Percentiles rank a stretch among this genome's conserved stretches.
These are phyloP conservation scores for Apomyelois bistriatella DNA, from an alignment of 2,888 invertebrate species.

Conservation along the genomic window DNA sequence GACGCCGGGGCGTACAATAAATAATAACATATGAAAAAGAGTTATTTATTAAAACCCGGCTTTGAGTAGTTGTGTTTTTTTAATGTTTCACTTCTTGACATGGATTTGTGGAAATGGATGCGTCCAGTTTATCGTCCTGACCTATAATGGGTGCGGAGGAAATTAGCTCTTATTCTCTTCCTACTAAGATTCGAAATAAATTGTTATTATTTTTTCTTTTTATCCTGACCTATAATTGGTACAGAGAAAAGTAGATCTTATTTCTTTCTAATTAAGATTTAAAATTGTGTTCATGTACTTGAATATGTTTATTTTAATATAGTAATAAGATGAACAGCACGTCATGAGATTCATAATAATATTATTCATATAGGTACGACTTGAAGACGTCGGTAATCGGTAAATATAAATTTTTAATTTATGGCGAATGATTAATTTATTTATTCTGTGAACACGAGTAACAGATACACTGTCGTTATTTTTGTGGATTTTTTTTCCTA, in stretches of 20 bases:
- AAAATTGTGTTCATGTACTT: too few relatives aligned
- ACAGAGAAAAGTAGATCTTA: too few relatives aligned
- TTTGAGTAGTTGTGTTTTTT: constrained; percentile 47
- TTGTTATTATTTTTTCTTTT: too few relatives aligned
- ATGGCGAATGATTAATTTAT: constrained; percentile 35
- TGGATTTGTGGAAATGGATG: constrained; percentile 71
- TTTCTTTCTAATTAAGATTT: too few relatives aligned
- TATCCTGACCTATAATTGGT: too few relatives aligned
- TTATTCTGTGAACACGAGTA: not conserved
- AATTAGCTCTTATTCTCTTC: constrained; percentile 35
- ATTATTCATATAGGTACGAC: constrained; percentile 54
- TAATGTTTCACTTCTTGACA: constrained; percentile 58
- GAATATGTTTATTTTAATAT: constrained; percentile 45
- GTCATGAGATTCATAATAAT: constrained; percentile 53
- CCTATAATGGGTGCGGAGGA: constrained; percentile 29
- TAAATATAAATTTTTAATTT: constrained; percentile 30
- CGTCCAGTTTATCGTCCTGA: constrained; percentile 43
- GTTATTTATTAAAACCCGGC: constrained; percentile 58
- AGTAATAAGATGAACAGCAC: constrained; percentile 28
- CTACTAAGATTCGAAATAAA: constrained; percentile 34
- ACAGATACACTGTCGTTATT: too few relatives aligned
- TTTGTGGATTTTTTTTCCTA: too few relatives aligned
- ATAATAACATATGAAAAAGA: constrained; percentile 63
- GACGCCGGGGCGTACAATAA: constrained; percentile 55
- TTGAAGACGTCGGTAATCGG: constrained; percentile 42